These are phyloP conservation scores for Panzeria rudis DNA, from an alignment of 2,888 invertebrate species.

Conservation along the genomic window DNA sequence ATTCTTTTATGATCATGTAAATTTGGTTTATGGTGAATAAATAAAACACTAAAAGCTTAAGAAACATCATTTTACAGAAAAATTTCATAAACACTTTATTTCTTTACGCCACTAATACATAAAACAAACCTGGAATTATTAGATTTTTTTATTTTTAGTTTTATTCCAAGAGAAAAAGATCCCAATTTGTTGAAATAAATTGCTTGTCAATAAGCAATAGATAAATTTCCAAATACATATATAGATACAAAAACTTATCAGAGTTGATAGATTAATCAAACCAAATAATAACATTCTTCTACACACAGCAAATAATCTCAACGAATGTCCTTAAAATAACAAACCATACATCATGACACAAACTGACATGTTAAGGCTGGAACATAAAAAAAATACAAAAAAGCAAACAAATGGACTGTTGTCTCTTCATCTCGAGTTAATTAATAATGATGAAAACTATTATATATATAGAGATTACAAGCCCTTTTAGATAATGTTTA, in stretches of 20 bases:
- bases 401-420: neutral
- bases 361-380: neutral
- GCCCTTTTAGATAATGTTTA: neutral
- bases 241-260: neutral
- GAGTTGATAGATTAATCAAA: neutral
- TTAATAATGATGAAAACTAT: slow-evolving; percentile 7
- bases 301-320: neutral
- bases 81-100: neutral
- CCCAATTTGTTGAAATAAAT: neutral
- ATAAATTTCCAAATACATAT: neutral
- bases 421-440: neutral
- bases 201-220: neutral
- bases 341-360: neutral
- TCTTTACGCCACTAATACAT: neutral
- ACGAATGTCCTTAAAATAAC: slow-evolving; percentile 34
- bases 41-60: neutral
- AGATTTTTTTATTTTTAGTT: neutral
- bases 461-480: neutral
- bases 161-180: neutral
- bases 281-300: slow-evolving; percentile 1
- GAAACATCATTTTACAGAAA: neutral
- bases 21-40: slow-evolving; percentile 29
- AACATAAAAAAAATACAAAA: neutral
- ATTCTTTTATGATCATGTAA: slow-evolving; percentile 40
- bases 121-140: neutral